phyloP scores from a whole-genome alignment of 2,797 vertebrate genomes.

The Peromyscus aztecus region DNA sequence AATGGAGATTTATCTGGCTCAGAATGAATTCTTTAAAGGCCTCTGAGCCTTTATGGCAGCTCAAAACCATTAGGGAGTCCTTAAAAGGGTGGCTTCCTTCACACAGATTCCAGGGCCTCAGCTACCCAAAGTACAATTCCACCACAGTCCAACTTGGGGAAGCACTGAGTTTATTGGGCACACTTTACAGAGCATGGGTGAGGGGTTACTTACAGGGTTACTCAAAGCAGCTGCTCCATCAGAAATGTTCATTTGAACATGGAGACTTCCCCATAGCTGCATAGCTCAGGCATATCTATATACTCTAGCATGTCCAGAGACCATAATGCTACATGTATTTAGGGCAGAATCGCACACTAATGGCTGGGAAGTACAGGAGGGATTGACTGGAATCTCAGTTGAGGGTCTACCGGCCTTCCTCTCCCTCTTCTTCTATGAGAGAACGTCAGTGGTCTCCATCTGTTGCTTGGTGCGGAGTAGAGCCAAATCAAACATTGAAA shows the following conservation, averaged over 20 bases:
- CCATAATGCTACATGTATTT: background rate
- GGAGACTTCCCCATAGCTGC: background rate
- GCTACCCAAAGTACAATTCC: background rate
- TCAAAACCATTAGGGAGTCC: background rate
- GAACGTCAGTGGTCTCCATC: background rate
- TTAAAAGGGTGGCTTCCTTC: background rate
- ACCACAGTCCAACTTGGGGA: background rate
- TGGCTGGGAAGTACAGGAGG: background rate
- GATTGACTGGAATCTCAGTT: background rate
- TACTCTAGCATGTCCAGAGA: background rate
- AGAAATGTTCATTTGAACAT: background rate
- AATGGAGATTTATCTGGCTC: constrained; percentile 45
- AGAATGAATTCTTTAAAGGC: constrained; percentile 4
- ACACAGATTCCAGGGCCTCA: background rate
- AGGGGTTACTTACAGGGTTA: background rate
- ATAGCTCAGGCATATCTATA: background rate
- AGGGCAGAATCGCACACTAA: background rate
- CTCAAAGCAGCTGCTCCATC: background rate
- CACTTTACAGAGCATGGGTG: background rate
- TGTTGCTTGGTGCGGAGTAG: background rate
- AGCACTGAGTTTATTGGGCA: background rate
- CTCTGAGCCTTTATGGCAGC: background rate
- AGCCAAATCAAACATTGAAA: background rate
- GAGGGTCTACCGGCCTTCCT: background rate
- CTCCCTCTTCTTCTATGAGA: background rate